Evolutionary conservation across 1,140 invertebrate genomes (phyloP), one percentile per base, ranked within the genome.

Genomic region (Calephelis virginiensis): DNA sequence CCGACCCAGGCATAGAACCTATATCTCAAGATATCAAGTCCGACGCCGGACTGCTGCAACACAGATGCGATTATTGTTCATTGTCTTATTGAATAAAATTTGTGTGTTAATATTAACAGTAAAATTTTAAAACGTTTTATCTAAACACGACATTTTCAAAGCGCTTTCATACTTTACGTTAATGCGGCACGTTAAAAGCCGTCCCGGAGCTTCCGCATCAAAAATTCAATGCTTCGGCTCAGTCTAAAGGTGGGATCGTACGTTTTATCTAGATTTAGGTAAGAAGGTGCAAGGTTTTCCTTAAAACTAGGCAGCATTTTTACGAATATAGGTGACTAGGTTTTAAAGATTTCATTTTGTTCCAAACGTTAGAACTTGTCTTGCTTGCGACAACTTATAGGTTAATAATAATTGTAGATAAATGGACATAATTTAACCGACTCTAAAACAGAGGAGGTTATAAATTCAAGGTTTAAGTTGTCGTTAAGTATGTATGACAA

Each of bases 211-310:
- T 59, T 59, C 49, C 13, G 43, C 43, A 68, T 68, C 50, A 68
- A 68, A 68, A 61, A 68, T 68, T 68, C 67, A 68, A 28, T 10
- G 49, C 45, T 59, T 63, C 60, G 61, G 50, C 49, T 60, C 14
- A 37, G 12, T 49, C 28, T 49, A 47, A 61, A 61, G n/a, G 7
- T 9, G 6, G 40, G 8, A 43, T 43, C 13, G n/a, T 8, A 28
- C 61, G 40, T 60, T 61, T 68, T 68, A 68, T 63, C 49, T 68
- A 68, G 61, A 68, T 63, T 63, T 62, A 68, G 61, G 66, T 68
- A 63, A 63, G 66, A 63, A 68, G 53, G 66, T 62, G 56, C 56
- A 61, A 64, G 63, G 56, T 64, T 63, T 64, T 45, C 40, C n/a
- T 59, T 12, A 45, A 45, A 13, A 40, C 48, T 63, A 11, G 37